A percentile compares a stretch with the other conserved stretches of the same genome.
Evolutionary conservation across 2,797 vertebrate genomes (phyloP).

Genomic region (Gymnoscopelus microlampas): DNA sequence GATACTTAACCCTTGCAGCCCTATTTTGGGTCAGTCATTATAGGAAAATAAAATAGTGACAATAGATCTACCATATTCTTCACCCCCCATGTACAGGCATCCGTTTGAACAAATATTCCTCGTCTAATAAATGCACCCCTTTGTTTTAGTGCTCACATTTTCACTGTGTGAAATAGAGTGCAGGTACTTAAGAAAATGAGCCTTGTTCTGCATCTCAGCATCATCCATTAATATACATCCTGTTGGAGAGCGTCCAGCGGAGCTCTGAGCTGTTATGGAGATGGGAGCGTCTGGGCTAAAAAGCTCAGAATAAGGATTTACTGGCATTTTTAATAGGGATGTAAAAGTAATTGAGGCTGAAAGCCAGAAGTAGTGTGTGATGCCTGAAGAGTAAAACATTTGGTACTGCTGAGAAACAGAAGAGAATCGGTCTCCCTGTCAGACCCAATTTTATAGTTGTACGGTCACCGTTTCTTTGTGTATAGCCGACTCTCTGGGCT

Average conservation of each 20-base stretch:
- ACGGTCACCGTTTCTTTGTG: neutral
- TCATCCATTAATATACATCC: slow-evolving; percentile 8
- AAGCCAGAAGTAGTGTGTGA: slow-evolving; percentile 13
- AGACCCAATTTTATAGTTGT: neutral
- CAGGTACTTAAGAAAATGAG: neutral
- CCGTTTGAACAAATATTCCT: too few species aligned
- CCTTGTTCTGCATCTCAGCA: slow-evolving; percentile 5
- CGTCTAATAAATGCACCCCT: neutral
- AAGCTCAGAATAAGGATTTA: neutral
- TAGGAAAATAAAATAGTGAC: too few species aligned
- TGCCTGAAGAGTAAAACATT: slow-evolving; percentile 5
- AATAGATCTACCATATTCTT: too few species aligned
- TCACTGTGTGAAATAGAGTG: neutral
- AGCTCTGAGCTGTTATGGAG: neutral
- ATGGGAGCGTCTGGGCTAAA: neutral
- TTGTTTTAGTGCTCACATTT: neutral
- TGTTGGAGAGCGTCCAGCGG: neutral
- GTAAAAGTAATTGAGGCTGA: slow-evolving; percentile 14
- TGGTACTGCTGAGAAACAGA: slow-evolving; percentile 6
- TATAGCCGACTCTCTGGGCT: neutral
- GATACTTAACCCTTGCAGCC: too few species aligned
- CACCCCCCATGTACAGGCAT: neutral
- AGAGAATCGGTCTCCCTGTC: slow-evolving; percentile 6
- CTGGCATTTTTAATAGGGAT: slow-evolving; percentile 4
- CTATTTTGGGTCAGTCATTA: too few species aligned